Percentiles rank a stretch among this genome's conserved stretches.
Conservation (phyloP, 2,888 invertebrate genomes). For the Malthinus seriepunctatus region DNA sequence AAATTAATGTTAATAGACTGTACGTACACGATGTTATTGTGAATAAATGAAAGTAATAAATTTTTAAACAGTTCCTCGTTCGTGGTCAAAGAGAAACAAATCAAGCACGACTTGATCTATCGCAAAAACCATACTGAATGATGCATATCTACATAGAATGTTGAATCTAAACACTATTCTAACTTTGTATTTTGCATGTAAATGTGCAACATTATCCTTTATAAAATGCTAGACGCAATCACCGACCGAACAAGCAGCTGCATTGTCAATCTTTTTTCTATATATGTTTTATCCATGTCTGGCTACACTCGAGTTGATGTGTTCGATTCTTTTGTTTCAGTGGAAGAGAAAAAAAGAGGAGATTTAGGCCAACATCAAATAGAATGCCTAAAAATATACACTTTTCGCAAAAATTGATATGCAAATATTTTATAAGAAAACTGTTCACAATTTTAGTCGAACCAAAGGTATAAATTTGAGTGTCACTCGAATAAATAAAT, state of each 20-base stretch:
- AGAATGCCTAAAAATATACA: neutral
- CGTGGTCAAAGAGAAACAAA: neutral
- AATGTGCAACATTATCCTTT: conserved; percentile 9
- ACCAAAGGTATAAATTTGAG: no score
- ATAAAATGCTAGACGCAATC: conserved; percentile 5
- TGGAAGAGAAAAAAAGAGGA: neutral
- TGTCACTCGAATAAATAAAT: no score
- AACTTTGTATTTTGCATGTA: conserved; percentile 13
- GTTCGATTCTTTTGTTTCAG: neutral
- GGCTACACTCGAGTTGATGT: conserved; percentile 9
- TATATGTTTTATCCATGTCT: conserved; percentile 12
- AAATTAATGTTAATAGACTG: no score
- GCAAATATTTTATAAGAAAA: no score
- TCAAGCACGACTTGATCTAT: neutral
- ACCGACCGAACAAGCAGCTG: conserved; percentile 8
- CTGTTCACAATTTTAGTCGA: no score
- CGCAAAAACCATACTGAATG: conserved; percentile 1
- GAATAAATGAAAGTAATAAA: neutral
- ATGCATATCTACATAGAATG: conserved; percentile 3
- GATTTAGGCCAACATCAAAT: neutral
- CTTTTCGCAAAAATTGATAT: no score
- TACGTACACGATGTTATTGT: neutral
- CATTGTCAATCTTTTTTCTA: conserved; percentile 14
- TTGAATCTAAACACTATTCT: neutral
- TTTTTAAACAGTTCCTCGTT: neutral